Percentiles rank a stretch among this genome's conserved stretches.
Conservation (phyloP, 2,797 vertebrate genomes). For the Poliocrania exsul region DNA sequence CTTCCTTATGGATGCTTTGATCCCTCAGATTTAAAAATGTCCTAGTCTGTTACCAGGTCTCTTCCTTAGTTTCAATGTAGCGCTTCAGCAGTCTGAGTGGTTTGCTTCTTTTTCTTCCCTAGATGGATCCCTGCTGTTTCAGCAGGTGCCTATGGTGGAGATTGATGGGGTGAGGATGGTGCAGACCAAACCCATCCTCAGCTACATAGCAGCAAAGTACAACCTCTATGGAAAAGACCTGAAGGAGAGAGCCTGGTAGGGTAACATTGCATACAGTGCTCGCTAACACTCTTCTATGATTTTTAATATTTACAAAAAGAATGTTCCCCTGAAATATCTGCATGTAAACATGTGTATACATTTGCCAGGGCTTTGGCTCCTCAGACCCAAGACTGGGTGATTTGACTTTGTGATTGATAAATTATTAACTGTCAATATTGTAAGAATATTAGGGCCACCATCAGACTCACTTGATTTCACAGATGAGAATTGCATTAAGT, state of each 20-base stretch:
- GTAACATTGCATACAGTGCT: background rate
- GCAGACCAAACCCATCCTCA: conserved; percentile 87
- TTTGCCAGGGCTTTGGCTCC: background rate
- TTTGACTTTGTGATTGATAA: background rate
- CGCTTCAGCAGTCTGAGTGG: background rate
- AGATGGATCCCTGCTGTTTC: conserved; percentile 86
- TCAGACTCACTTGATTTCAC: background rate
- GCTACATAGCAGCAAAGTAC: conserved; percentile 88
- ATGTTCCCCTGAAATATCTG: background rate
- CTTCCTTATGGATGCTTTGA: background rate
- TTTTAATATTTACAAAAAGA: background rate
- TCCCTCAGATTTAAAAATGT: background rate
- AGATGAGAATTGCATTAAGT: background rate
- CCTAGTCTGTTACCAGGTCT: background rate
- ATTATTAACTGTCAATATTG: background rate
- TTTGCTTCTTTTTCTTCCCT: background rate
- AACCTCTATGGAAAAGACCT: conserved; percentile 84
- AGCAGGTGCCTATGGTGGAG: conserved; percentile 90
- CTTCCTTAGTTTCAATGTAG: background rate
- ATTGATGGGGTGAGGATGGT: conserved; percentile 89
- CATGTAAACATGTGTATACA: background rate
- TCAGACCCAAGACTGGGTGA: background rate
- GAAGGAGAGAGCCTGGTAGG: conserved; percentile 84
- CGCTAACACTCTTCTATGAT: background rate
- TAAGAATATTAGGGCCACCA: background rate